Evolutionary conservation across 2,888 invertebrate genomes (phyloP), one percentile per base, ranked within the genome.

Genomic region (Eustalomyia histrio): DNA sequence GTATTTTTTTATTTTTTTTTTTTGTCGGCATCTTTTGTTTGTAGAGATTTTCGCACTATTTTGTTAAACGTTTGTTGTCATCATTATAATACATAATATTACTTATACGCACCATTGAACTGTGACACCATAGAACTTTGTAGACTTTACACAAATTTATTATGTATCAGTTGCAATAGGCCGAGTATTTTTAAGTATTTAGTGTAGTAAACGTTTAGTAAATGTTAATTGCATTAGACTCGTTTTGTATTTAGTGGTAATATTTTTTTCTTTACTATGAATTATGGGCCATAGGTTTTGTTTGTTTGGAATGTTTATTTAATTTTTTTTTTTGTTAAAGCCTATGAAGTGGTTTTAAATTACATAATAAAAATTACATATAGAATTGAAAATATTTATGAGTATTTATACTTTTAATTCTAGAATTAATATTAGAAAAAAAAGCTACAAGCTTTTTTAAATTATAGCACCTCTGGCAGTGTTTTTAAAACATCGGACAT

Each of bases 141-240:
- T 47, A n/a, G n/a, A 4, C 4, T 47, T 47, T n/a, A 47, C 43
- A 47, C 43, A 47, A 47, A 47, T n/a, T 47, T n/a, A 6, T 47
- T 47, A n/a, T 14, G 43, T 47, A 47, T 7, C n/a, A 47, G n/a
- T 47, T 14, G 43, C 43, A 29, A 29, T 29, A 21, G 21, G 2
- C 12, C 14, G 14, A 9, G 12, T 43, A 47, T 47, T 47, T n/a
- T 29, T 29, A 29, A 47, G 43, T 39, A 39, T 39, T 39, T 12
- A 47, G 14, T 47, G 43, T 47, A n/a, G 43, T 47, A 75, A 80
- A 75, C 79, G 69, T 71, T 79, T 79, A 74, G 58, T 39, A 71
- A 50, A 73, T 78, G 76, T 79, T 81, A 81, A 81, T 81, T 81
- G 81, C 81, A 81, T 81, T 81, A 81, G 81, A 43, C 81, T 81